Base-by-base conservation (phyloP, 1,140 invertebrate species). In the Chironomus striatipennis region DNA sequence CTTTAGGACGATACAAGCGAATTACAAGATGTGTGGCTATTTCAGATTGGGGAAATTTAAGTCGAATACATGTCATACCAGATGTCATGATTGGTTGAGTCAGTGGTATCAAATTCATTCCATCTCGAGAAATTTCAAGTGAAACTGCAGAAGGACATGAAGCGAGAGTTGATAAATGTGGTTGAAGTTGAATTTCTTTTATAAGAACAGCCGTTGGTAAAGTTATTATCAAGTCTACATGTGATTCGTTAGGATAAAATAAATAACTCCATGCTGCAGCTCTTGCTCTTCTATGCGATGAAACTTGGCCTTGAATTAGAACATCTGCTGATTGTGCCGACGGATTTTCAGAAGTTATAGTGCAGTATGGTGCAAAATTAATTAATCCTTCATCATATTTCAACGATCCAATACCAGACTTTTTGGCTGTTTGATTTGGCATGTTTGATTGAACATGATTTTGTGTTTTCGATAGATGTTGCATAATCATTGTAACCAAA, bases 201-300 rank as follows among this genome's bases (percentile, higher is more conserved):
- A 97, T 82, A 73, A 95, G 83, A 78, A 96, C 88, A n/a, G 94
- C 93, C 80, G 93, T 95, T 0, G 94, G 94, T 77, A 97, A 82
- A n/a, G 89, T 90, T 20, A 97, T 87, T 7, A 90, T 92, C 7
- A 97, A 85, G 80, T 96, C 93, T 0, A 96, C 90, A 84, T 91
- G 93, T 9, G 88, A 88, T 83, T 97, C 94, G 77, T 95, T 93
- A 0, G 93, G 93, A 83, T 94, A 95, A 83, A 95, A 97, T 82
- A 96, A 93, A 83, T 96, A 95, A 43, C 92, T 93, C 92, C 94
- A 96, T 65, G 94, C 91, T 1, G 95, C 90, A 7, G 92, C 92
- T 74, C 94, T 86, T 0, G 94, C 91, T 76, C 94, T 84, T 76
- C 93, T 85, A 77, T 95, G 92, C 15, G 92, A 90, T 0, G 90